Evolutionary conservation across 2,888 invertebrate species (phyloP).

Genomic region (Apodemia duryi): DNA sequence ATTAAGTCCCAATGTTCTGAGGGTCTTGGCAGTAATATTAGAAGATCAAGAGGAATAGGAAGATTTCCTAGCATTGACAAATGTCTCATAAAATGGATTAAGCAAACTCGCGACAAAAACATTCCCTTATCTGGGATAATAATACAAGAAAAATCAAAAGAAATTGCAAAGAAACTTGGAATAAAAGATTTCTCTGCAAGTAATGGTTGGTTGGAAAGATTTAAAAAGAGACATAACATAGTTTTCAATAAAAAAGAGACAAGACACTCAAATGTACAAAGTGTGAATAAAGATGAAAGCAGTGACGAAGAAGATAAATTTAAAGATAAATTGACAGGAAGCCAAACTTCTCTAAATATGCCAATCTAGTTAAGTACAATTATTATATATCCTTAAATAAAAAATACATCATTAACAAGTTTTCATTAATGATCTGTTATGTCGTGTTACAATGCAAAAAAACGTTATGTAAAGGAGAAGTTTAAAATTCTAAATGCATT

Average conservation of each 20-base stretch:
- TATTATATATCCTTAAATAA: too few species aligned
- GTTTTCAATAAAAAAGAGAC: slow-evolving; percentile 12
- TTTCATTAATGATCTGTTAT: too few species aligned
- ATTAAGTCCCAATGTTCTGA: background rate
- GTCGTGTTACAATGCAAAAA: too few species aligned
- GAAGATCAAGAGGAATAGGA: slow-evolving; percentile 21
- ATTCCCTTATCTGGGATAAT: slow-evolving; percentile 30
- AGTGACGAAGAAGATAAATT: slow-evolving; percentile 1
- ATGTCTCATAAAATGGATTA: slow-evolving; percentile 25
- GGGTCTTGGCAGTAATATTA: background rate
- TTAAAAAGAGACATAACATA: slow-evolving; percentile 20
- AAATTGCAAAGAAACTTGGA: slow-evolving; percentile 28
- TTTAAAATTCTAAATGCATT: too few species aligned
- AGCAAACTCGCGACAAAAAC: slow-evolving; percentile 24
- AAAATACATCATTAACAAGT: too few species aligned
- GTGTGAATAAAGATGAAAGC: background rate
- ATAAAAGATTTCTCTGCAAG: slow-evolving; percentile 32
- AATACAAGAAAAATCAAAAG: slow-evolving; percentile 32
- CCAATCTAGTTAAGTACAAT: too few species aligned
- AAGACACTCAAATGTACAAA: background rate
- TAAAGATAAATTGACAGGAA: background rate
- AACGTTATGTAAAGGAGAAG: too few species aligned
- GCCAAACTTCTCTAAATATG: background rate
- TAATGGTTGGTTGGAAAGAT: slow-evolving; percentile 29
- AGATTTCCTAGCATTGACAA: slow-evolving; percentile 31